Base-by-base conservation (phyloP, 2,113 vertebrate genomes). In the Hepsetus odoe region DNA sequence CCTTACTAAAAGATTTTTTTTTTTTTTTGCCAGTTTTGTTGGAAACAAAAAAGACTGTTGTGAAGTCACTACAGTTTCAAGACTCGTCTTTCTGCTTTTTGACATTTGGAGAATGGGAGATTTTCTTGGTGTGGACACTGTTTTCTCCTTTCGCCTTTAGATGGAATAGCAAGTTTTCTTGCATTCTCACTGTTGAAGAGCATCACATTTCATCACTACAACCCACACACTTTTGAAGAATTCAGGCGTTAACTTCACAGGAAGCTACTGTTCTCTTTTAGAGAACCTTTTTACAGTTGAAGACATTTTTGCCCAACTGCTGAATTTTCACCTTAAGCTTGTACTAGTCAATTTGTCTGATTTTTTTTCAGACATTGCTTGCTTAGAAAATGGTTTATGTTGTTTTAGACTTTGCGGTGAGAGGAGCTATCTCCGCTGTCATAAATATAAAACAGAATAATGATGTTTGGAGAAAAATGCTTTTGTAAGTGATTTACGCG, bases 1-100 rank as follows among this genome's bases (percentile, higher is more conserved):
- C 94, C 95, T 96, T 95, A 93, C 80, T 69, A 74, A 80, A 80
- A 58, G 90, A 89, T 90, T 85, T 84, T 76, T 85, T 24, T 18
- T 81, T 30, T 68, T 74, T 85, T 84, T 65, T 49, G 73, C 82
- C 79, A 87, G 83, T 92, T 88, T 78, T 64, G 86, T 86, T 86
- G 84, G 78, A 59, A 5, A 7, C 5, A 2, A 14, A 84, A 86
- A 85, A 35, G 18, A 65, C 61, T 49, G 22, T 77, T 16, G n/a
- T 24, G 20, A 40, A 35, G 11, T 58, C 68, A 18, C 46, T 69
- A 30, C 64, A 40, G 61, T 24, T 72, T 38, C 12, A 53, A 40
- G 68, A 80, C 62, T 30, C 35, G 42, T 12, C 53, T 56, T 46
- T 20, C n/a, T 58, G 38, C 71, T 74, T 80, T 70, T 61, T 71